Percentiles rank a stretch among this genome's conserved stretches.
These are phyloP conservation scores for Melitaea cinxia DNA, from an alignment of 1,140 invertebrate species.

Conservation along the genomic window DNA sequence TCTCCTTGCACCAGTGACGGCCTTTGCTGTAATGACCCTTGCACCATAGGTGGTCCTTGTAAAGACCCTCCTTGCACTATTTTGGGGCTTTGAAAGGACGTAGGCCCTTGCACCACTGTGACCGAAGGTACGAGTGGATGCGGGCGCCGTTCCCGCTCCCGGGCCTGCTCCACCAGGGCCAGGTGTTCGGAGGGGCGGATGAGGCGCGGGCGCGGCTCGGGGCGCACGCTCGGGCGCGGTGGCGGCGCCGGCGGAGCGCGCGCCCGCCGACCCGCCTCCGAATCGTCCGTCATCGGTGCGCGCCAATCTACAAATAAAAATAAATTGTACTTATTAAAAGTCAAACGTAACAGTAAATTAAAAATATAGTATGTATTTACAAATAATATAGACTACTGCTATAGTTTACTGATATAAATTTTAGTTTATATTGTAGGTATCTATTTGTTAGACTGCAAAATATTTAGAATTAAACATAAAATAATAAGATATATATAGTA, in stretches of 20 bases:
- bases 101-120: slow-evolving; percentile 43
- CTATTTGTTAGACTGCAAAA: no score
- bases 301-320: slow-evolving; percentile 67
- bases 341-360: no score
- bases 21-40: slow-evolving; percentile 2
- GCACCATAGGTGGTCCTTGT: not conserved
- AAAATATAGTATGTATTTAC: no score
- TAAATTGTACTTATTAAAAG: not conserved
- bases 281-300: slow-evolving; percentile 73
- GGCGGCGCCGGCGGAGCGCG: slow-evolving; percentile 59
- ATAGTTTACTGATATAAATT: no score
- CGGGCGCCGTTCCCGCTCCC: slow-evolving; percentile 57
- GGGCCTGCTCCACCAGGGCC: slow-evolving; percentile 61
- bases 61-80: not conserved
- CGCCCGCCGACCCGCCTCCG: slow-evolving; percentile 64
- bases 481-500: no score
- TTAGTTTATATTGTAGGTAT: no score
- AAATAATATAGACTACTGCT: no score
- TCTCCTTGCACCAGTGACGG: not conserved
- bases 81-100: slow-evolving; percentile 2
- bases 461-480: no score
- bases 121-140: slow-evolving; percentile 57
- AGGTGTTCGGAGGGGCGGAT: slow-evolving; percentile 72
- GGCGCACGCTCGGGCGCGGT: slow-evolving; percentile 49
- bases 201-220: slow-evolving; percentile 63